These are phyloP conservation scores for Oreochromis niloticus DNA, from an alignment of 2,113 vertebrate genomes.

Conservation along the genomic window DNA sequence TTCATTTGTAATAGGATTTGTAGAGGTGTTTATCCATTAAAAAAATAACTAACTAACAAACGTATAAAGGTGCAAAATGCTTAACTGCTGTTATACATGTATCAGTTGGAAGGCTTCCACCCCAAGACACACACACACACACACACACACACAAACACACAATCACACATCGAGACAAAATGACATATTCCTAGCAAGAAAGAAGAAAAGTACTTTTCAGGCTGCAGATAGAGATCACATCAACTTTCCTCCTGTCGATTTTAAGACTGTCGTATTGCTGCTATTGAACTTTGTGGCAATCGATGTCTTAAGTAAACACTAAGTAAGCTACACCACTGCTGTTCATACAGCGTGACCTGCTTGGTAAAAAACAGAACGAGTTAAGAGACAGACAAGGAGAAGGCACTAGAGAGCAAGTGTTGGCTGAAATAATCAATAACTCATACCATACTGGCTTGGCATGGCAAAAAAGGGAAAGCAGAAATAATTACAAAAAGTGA, in stretches of 20 bases:
- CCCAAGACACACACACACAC: background rate
- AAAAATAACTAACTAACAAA: background rate
- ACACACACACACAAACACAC: background rate
- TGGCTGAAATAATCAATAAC: constrained; percentile 25
- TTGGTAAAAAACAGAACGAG: background rate
- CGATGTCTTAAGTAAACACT: constrained; percentile 42
- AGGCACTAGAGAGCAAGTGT: background rate
- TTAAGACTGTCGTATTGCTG: background rate
- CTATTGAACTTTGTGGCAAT: constrained; percentile 39
- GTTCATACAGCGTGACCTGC: constrained; percentile 28
- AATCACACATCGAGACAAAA: background rate
- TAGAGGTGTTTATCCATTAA: background rate
- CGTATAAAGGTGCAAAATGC: background rate
- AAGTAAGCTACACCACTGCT: background rate
- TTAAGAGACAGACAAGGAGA: background rate
- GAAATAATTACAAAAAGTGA: background rate
- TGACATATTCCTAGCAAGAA: background rate
- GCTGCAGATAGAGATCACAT: background rate
- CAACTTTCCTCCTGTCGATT: background rate
- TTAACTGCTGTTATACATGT: background rate
- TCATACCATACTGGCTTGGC: background rate
- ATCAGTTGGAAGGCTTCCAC: background rate
- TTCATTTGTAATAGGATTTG: background rate
- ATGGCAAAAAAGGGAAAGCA: background rate
- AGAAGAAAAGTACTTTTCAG: background rate